These are phyloP conservation scores for Exocentrus adspersus DNA, from an alignment of 2,888 invertebrate species.

Conservation along the genomic window DNA sequence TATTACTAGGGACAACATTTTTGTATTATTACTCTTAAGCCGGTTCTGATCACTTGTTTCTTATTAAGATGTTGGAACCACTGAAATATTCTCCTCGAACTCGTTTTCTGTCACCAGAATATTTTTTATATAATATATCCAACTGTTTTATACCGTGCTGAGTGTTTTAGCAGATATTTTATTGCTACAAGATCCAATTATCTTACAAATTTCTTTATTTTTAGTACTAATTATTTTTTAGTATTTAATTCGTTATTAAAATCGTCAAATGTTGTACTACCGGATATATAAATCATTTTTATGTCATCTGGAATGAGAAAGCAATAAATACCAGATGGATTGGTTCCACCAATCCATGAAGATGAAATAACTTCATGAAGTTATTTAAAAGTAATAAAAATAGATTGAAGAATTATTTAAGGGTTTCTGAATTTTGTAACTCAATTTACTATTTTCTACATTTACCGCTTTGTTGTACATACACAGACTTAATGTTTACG, in stretches of 20 bases:
- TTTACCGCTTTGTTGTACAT: too few species aligned
- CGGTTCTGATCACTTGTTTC: slow-evolving; percentile 11
- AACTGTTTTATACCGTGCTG: slow-evolving; percentile 17
- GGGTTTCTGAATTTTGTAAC: too few species aligned
- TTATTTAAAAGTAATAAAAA: too few species aligned
- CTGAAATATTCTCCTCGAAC: slow-evolving; percentile 30
- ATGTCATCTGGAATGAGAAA: too few species aligned
- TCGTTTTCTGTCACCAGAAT: slow-evolving; percentile 34
- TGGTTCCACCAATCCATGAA: too few species aligned
- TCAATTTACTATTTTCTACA: too few species aligned
- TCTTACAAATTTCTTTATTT: slow-evolving; percentile 17
- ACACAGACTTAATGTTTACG: too few species aligned
- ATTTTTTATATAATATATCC: slow-evolving; percentile 26
- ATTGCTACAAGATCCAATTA: slow-evolving; percentile 14
- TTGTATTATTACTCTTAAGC: neutral
- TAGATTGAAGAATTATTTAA: too few species aligned
- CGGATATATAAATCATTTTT: neutral
- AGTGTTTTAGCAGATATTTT: slow-evolving; percentile 17
- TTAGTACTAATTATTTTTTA: neutral
- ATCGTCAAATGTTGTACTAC: neutral
- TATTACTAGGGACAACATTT: too few species aligned
- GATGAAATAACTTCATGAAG: too few species aligned
- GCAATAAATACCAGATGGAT: too few species aligned
- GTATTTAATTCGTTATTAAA: neutral
- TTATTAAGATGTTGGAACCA: slow-evolving; percentile 18